Evolutionary conservation across 2,797 vertebrate genomes (phyloP).

Genomic region (Gadopsis bispinosus): DNA sequence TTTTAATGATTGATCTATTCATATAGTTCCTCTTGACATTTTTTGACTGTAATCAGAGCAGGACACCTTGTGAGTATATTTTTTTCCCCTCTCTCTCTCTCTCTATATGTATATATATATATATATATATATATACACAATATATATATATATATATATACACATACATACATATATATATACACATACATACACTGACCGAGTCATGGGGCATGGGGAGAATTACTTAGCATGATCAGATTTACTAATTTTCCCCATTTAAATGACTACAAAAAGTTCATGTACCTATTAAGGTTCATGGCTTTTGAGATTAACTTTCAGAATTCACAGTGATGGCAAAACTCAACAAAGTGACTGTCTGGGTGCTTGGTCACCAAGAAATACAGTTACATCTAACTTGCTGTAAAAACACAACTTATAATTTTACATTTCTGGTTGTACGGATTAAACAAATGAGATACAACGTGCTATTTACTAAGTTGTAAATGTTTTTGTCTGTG

Average conservation of each 20-base stretch:
- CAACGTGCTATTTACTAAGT: background rate
- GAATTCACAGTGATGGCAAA: too few species aligned
- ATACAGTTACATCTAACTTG: background rate
- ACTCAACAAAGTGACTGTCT: background rate
- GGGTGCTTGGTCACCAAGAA: background rate
- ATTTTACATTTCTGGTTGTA: background rate
- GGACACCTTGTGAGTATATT: too few species aligned
- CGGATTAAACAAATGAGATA: background rate
- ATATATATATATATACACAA: too few species aligned
- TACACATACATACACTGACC: background rate
- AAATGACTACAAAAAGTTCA: constrained; percentile 26
- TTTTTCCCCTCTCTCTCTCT: too few species aligned
- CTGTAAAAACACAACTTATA: background rate
- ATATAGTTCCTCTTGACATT: too few species aligned
- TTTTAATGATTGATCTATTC: too few species aligned
- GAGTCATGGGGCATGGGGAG: background rate
- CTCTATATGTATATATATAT: too few species aligned
- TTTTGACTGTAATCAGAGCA: too few species aligned
- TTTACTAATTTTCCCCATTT: constrained; percentile 37
- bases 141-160: too few species aligned
- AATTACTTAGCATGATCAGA: constrained; percentile 21
- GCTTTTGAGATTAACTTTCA: background rate
- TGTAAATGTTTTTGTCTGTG: background rate
- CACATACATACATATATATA: background rate
- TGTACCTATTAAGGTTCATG: background rate